Evolutionary conservation across 2,113 vertebrate species (phyloP).

Genomic region (Prinia subflava): DNA sequence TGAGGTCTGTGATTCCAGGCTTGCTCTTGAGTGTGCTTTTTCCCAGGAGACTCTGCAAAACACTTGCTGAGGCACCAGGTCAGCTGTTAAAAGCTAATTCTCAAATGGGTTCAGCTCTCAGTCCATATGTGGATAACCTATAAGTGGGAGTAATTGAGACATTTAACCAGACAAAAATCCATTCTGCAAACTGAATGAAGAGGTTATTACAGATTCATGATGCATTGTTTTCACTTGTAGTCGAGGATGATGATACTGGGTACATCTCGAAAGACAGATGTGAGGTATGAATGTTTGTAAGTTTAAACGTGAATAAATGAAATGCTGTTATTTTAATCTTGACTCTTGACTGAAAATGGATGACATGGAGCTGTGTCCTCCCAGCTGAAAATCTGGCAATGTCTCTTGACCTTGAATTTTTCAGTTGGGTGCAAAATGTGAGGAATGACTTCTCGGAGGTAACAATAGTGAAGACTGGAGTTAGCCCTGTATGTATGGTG

Average conservation of each 20-base stretch:
- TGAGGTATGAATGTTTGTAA: conserved; percentile 29
- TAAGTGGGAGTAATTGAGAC: conserved; percentile 67
- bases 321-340: conserved; percentile 55
- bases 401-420: not conserved
- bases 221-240: conserved; percentile 44
- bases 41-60: conserved; percentile 17
- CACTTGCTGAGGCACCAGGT: conserved; percentile 43
- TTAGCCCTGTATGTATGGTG: not conserved
- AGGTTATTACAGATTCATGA: conserved; percentile 52
- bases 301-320: conserved; percentile 48
- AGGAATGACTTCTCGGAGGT: not conserved
- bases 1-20: not conserved
- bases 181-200: conserved; percentile 22
- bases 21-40: conserved; percentile 44
- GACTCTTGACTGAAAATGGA: conserved; percentile 28
- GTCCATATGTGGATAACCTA: conserved; percentile 57
- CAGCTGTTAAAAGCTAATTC: conserved; percentile 67
- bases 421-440: not conserved
- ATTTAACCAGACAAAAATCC: conserved; percentile 61
- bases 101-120: conserved; percentile 50
- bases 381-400: not conserved
- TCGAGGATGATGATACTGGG: conserved; percentile 38
- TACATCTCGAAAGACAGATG: conserved; percentile 30
- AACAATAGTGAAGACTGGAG: not conserved
- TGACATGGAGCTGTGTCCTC: not conserved